Base-by-base conservation (phyloP, 2,113 vertebrate species). In the Ochotona princeps region DNA sequence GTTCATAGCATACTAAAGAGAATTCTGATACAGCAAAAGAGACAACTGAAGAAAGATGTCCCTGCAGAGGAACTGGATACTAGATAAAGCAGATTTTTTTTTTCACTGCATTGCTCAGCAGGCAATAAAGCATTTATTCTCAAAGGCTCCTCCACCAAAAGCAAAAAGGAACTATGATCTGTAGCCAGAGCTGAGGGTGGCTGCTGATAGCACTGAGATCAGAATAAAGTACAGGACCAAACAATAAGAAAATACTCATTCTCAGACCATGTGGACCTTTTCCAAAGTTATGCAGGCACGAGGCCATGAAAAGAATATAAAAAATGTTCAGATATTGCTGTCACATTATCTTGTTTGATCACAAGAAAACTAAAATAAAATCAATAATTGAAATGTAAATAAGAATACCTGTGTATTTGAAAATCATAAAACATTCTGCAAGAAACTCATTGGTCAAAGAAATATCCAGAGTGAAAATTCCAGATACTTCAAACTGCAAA, bases 171-270 rank as follows among this genome's bases (percentile, higher is more conserved):
- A 69, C 32, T 57, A 3, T 76, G 11, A 44, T 79, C 18, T 79
- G 32, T 79, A 32, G 18, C 25, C 25, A 78, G 25, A 38, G 10
- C 7, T 66, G 23, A 9, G 26, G 15, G 2, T 76, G 17, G 23
- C 54, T 78, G 7, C 47, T 69, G 25, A 79, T 79, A 38, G 26
- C 75, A 79, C 8, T 79, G 63, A 79, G 1, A 38, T 57, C 12
- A 79, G 47, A 89, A 69, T 89, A 25, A 89, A 89, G n/a, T 69
- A 12, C 21, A 87, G 44, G 44, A 49, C 57, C 38, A 75, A 87
- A n/a, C 30, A 49, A 44, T 44, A 44, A 65, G 21, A 65, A 21
- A 35, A 76, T 51, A 76, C 7, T 51, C 21, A 38, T 87, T 44
- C 5, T 51, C 60, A 63, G 32, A 17, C 30, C 38, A 66, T 49